Percentiles rank a stretch among this genome's conserved stretches.
phyloP scores from a whole-genome alignment of 2,113 vertebrate species.

The Salminus brasiliensis region DNA sequence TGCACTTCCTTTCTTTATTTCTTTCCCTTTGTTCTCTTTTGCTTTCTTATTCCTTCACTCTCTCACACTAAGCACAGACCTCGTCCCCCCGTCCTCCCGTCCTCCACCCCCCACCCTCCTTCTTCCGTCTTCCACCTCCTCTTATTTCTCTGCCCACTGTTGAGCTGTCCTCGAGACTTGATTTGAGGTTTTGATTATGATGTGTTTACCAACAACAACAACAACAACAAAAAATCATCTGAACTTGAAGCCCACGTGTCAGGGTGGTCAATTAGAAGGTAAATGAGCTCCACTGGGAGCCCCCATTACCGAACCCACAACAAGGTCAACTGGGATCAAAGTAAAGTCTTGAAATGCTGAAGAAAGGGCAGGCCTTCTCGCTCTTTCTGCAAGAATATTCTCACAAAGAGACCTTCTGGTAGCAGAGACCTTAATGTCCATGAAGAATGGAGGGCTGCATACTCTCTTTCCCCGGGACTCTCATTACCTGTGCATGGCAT shows the following conservation, averaged over 20 bases:
- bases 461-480: neutral
- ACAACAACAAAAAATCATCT: neutral
- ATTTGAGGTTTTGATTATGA: neutral
- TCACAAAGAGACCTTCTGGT: neutral
- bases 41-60: slow-evolving; percentile 38
- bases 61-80: slow-evolving; percentile 56
- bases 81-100: slow-evolving; percentile 47
- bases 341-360: neutral
- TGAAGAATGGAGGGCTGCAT: neutral
- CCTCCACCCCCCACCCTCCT: slow-evolving; percentile 40
- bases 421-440: neutral
- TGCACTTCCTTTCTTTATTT: slow-evolving; percentile 44
- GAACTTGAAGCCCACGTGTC: neutral
- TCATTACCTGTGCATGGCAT: neutral
- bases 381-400: neutral
- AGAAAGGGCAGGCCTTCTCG: neutral
- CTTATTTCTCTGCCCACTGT: neutral
- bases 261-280: neutral
- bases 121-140: neutral
- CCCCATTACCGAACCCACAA: neutral
- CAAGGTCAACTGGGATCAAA: neutral
- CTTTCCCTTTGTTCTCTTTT: slow-evolving; percentile 53
- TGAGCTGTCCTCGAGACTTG: neutral
- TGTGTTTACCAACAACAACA: no score
- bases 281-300: neutral